These are phyloP conservation scores for Tinamus guttatus DNA, from an alignment of 2,113 vertebrate species.

Conservation along the genomic window DNA sequence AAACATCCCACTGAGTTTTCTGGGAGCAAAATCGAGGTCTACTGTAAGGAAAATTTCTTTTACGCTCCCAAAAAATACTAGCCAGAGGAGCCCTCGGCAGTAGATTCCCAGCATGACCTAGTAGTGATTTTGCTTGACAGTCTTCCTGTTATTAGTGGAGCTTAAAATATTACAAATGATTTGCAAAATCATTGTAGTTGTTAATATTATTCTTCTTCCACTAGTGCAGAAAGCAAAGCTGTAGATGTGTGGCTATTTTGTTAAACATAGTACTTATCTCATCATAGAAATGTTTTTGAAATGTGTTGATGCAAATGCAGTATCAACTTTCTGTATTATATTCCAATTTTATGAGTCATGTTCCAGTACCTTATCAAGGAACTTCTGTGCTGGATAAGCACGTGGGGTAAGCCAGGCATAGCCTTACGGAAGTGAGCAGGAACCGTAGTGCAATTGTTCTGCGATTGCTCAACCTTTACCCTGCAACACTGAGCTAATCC, in stretches of 20 bases:
- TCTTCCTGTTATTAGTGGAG: not conserved
- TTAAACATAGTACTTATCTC: not conserved
- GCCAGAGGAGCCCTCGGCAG: not conserved
- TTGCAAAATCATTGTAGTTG: not conserved
- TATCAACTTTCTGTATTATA: rapidly evolving
- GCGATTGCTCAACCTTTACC: rapidly evolving
- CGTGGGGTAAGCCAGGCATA: rapidly evolving
- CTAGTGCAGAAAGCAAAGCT: not conserved
- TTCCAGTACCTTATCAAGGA: not conserved
- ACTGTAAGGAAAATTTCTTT: not conserved
- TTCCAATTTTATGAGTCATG: rapidly evolving
- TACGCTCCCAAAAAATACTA: not conserved
- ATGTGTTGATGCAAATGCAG: not conserved
- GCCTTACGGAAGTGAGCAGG: not conserved
- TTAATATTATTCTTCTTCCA: not conserved
- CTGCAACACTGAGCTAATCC: not conserved
- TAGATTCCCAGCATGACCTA: not conserved
- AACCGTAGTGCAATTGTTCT: rapidly evolving
- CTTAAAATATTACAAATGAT: not conserved
- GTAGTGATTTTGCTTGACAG: not conserved
- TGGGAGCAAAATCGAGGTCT: not conserved
- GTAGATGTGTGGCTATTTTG: not conserved
- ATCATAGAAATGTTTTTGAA: not conserved
- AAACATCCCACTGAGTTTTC: not conserved
- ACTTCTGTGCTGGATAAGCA: not conserved